A percentile compares a stretch with the other conserved stretches of the same genome.
phyloP scores from a whole-genome alignment of 2,888 invertebrate genomes.

The Leptinotarsa haldemani region DNA sequence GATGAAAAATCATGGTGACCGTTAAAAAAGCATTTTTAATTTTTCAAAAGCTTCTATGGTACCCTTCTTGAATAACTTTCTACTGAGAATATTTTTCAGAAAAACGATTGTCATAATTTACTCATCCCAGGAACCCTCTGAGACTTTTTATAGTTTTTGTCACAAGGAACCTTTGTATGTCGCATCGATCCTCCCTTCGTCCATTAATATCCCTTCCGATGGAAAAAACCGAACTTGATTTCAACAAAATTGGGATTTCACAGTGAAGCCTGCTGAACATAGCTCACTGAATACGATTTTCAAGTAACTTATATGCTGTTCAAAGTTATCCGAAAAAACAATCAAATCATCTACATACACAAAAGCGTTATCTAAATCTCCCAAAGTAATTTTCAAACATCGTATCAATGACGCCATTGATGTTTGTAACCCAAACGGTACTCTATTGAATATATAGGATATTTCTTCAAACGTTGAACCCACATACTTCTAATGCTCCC shows the following conservation, averaged over 20 bases:
- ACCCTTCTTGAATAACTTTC: slow-evolving; percentile 28
- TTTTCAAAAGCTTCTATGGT: slow-evolving; percentile 2
- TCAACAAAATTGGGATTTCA: not conserved
- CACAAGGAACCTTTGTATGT: not conserved
- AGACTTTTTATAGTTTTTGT: not conserved
- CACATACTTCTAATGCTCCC: slow-evolving; percentile 5
- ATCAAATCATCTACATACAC: slow-evolving; percentile 14
- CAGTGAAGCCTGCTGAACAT: not conserved
- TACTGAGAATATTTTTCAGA: not conserved
- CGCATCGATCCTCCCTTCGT: not conserved
- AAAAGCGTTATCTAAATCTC: not conserved
- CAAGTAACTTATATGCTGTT: not conserved
- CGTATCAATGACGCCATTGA: not conserved
- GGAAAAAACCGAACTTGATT: not conserved
- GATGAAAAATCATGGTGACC: slow-evolving; percentile 25
- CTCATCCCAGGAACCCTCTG: not conserved
- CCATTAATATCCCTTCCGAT: not conserved
- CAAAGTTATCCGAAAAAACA: slow-evolving; percentile 1
- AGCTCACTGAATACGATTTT: not conserved
- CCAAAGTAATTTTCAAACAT: slow-evolving; percentile 1
- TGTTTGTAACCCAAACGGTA: slow-evolving; percentile 9
- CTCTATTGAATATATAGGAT: not conserved
- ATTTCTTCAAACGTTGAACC: slow-evolving; percentile 3
- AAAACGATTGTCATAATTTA: not conserved
- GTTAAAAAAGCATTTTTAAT: slow-evolving; percentile 28